Conservation (phyloP, 2,113 vertebrate species). For the Tapirus terrestris region DNA sequence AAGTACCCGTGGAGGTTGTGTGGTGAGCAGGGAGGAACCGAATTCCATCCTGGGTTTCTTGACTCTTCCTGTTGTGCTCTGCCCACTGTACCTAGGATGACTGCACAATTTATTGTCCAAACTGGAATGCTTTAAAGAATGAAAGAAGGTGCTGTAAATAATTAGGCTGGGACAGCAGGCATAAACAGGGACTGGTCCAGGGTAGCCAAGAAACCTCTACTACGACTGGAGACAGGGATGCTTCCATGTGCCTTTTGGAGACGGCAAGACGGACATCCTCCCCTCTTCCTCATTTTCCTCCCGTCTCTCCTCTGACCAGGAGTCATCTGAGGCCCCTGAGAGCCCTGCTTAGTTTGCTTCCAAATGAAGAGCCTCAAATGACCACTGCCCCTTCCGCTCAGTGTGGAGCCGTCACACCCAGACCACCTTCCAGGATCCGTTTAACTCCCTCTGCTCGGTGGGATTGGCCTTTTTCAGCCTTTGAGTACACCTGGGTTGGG, state of each 20-base stretch:
- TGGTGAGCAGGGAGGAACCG: background rate
- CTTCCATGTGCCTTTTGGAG: background rate
- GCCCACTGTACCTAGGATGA: too few species aligned
- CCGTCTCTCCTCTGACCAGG: too few species aligned
- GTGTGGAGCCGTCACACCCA: fast-evolving
- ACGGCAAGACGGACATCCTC: too few species aligned
- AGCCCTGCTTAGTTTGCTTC: background rate
- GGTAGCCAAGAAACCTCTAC: fast-evolving
- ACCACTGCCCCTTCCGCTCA: background rate
- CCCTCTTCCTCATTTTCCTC: background rate
- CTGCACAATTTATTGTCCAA: background rate
- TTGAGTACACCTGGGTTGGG: background rate
- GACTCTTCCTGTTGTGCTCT: background rate
- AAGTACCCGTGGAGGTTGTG: fast-evolving
- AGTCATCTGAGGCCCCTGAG: background rate
- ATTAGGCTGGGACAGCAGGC: background rate
- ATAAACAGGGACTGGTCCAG: background rate
- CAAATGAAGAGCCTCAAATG: background rate
- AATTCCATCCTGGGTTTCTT: background rate
- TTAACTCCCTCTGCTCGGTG: background rate
- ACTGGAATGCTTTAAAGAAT: background rate
- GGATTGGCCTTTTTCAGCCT: background rate
- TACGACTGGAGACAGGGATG: background rate
- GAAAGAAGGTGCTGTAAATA: background rate
- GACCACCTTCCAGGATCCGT: background rate